Evolutionary conservation across 2,797 vertebrate genomes (phyloP).

Genomic region (Rhinophrynus dorsalis): DNA sequence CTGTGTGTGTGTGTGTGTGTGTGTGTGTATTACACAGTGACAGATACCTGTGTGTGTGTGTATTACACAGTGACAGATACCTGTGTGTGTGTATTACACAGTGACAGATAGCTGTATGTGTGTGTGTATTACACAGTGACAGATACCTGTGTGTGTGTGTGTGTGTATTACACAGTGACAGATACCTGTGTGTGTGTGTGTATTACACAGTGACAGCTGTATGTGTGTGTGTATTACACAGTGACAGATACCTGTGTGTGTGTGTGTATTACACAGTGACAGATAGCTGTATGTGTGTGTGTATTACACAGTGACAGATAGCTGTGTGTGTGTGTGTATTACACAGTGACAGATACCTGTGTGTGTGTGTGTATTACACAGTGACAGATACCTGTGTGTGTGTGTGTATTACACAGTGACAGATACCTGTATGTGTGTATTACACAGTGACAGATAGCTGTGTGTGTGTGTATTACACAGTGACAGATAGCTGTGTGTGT

Average conservation of each 20-base stretch:
- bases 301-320: too few relatives aligned
- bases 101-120: background rate
- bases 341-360: background rate
- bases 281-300: background rate
- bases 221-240: background rate
- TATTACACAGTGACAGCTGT: background rate
- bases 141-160: background rate
- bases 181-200: background rate
- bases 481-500: too few relatives aligned
- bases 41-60: background rate
- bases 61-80: background rate
- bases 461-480: too few relatives aligned
- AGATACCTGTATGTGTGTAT: too few relatives aligned
- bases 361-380: too few relatives aligned
- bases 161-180: too few relatives aligned
- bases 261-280: background rate
- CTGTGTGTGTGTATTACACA: background rate
- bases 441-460: too few relatives aligned
- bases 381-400: too few relatives aligned
- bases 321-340: background rate
- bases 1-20: background rate
- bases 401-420: too few relatives aligned
- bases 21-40: background rate
- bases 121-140: background rate
- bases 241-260: background rate